Evolutionary conservation across 2,113 vertebrate genomes (phyloP), one percentile per base, ranked within the genome.

Genomic region (Saimiri boliviensis): DNA sequence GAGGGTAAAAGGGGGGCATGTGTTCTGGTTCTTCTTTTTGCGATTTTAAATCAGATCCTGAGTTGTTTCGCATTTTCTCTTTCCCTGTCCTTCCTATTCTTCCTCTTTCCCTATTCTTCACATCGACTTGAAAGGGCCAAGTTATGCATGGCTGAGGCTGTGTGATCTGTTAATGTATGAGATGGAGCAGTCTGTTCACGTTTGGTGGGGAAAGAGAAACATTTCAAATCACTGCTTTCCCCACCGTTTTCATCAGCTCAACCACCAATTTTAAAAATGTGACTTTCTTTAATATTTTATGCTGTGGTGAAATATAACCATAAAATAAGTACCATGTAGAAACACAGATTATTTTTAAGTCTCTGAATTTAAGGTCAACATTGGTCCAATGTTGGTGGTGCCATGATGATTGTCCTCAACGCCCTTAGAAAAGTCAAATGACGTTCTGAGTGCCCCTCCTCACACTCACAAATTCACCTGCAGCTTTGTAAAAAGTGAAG

Each of bases 31-130:
- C 63, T 92, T 92, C 20, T 49, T 58, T 88, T 52, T 27, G 13
- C 25, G 77, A 25, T 81, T 95, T 93, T 68, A 89, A 93, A 52
- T 91, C 27, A 45, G 20, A 86, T 97, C 0, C 54, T 85, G 49
- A 10, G 5, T 25, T 73, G 30, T 83, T 95, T 94, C 40, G 9
- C 37, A 74, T 91, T 91, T 93, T 74, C 16, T 91, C 68, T 82
- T 71, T 58, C 56, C 19, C 58, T 70, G 3, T 27, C 54, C 21
- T 83, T 7, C 20, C 35, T 32, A 16, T 77, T 95, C 19, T 92
- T 74, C 16, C 17, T 95, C 52, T 92, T 92, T 91, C 10, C 40
- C 19, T 35, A 3, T 76, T 95, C 27, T 76, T 76, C 30, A 68
- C 5, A 52, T 87, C 6, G 77, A 52, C 27, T 92, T 47, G 77